phyloP scores from a whole-genome alignment of 2,888 invertebrate species.

The Drosophila subquinaria region DNA sequence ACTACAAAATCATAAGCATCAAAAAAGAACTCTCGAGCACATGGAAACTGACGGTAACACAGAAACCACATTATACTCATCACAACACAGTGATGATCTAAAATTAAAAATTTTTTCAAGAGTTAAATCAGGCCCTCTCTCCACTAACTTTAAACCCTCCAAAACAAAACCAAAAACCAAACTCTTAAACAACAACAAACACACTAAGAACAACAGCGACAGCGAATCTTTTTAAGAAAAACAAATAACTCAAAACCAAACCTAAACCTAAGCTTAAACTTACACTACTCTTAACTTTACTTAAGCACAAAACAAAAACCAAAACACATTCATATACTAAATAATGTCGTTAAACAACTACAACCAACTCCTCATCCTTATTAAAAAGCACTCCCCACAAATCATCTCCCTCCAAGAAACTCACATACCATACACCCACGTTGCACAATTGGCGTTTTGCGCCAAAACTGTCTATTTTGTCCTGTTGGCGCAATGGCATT shows the following conservation, averaged over 20 bases:
- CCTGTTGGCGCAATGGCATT: too few species aligned
- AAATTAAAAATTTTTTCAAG: conserved; percentile 4
- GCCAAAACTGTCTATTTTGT: too few species aligned
- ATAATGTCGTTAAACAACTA: background rate
- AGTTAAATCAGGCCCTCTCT: background rate
- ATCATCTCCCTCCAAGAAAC: background rate
- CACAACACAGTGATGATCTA: background rate
- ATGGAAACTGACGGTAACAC: background rate
- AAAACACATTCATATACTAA: too few species aligned
- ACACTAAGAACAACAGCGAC: background rate
- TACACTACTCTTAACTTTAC: background rate
- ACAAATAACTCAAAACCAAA: background rate
- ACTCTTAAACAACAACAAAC: background rate
- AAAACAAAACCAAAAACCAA: background rate
- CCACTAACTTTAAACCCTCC: background rate
- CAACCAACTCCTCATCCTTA: background rate
- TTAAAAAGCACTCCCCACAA: background rate
- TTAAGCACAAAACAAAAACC: too few species aligned
- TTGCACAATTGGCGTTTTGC: too few species aligned
- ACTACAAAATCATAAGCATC: background rate
- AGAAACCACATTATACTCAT: background rate
- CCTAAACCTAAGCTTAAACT: background rate
- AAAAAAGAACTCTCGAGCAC: background rate
- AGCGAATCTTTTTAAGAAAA: too few species aligned
- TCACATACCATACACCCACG: background rate